Evolutionary conservation across 2,888 invertebrate species (phyloP), one percentile per base, ranked within the genome.

Genomic region (Trichogramma dendrolimi): DNA sequence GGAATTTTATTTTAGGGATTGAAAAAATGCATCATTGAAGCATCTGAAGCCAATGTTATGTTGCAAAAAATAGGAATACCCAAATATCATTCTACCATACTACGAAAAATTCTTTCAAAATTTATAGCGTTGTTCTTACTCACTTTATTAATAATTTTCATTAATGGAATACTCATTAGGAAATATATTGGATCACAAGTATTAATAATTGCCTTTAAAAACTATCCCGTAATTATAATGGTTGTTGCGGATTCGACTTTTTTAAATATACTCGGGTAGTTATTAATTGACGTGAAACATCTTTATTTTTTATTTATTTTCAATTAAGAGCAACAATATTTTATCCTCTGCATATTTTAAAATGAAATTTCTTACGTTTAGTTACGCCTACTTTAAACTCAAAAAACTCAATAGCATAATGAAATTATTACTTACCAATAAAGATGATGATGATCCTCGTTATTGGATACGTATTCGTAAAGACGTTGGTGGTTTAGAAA

Each of bases 361-460:
- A 27, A 49, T 27, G 10, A 7, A 57, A 6, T 14, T 40, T 58
- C 49, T 38, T 42, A 48, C 39, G 48, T 48, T 7, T 1, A 63
- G 62, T 7, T 56, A 53, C 39, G 49, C 56, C 39, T 8, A 53
- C 44, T 56, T 53, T 5, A 59, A 63, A 63, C 60, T 63, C 49
- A 2, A 43, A 4, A 56, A 40, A 43, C 41, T 63, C 7, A 60
- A 60, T 40, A 41, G 48, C 5, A 6, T 56, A 6, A 27, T 63
- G 40, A 10, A 48, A 14, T 52, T 27, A 27, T 60, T 60, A 42
- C 14, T 56, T 2, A 63, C 59, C 11, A 56, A 59, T 40, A 53
- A 27, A 27, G 27, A 27, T 27, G 27, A 27, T 27, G 27, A 27
- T 27, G 3, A 27, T 27, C 27, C 27, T 27, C 27, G 27, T 27